Base-by-base conservation (phyloP, 1,140 invertebrate species). In the Watersipora subatra region DNA sequence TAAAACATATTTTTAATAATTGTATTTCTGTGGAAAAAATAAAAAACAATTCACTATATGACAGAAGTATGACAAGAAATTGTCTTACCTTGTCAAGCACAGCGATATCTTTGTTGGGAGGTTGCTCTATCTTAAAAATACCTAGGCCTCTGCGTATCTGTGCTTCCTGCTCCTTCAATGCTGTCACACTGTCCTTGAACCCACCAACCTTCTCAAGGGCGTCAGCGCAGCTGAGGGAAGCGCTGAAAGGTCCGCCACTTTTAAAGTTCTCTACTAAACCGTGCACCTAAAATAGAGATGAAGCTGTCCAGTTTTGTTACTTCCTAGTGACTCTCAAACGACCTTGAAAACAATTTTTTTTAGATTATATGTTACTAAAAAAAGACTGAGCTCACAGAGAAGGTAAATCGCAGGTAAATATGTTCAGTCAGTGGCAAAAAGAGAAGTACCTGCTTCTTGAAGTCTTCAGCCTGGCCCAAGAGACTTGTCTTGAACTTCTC, bases 71-170 rank as follows among this genome's bases (percentile, higher is more conserved):
- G n/a, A n/a, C n/a, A n/a, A n/a, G n/a, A n/a, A n/a, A n/a, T n/a
- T n/a, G n/a, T n/a, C n/a, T 61, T 64, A 86, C 86, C 71, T 84
- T 85, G 68, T 90, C 86, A 65, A 91, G 80, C 72, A 81, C 84
- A 57, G 79, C 82, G 25, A 91, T 79, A 69, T 90, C 88, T 63
- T 83, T 73, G 65, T 85, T 87, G 69, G 87, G 86, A 26, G 86
- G 85, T 34, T 86, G 83, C 71, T 84, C 86, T 55, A 89, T 84
- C 62, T 87, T 87, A 75, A 92, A 91, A 28, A 89, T 85, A 3
- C 80, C 81, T 57, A 91, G 80, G 69, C 89, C 86, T 64, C 83
- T 79, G 67, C 85, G 83, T 25, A 91, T 79, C 61, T 84, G 76
- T 62, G 82, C 80, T 74, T 90, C 88, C 72, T 84, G 84, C 26